phyloP scores from a whole-genome alignment of 2,113 vertebrate genomes.

The Morone saxatilis region DNA sequence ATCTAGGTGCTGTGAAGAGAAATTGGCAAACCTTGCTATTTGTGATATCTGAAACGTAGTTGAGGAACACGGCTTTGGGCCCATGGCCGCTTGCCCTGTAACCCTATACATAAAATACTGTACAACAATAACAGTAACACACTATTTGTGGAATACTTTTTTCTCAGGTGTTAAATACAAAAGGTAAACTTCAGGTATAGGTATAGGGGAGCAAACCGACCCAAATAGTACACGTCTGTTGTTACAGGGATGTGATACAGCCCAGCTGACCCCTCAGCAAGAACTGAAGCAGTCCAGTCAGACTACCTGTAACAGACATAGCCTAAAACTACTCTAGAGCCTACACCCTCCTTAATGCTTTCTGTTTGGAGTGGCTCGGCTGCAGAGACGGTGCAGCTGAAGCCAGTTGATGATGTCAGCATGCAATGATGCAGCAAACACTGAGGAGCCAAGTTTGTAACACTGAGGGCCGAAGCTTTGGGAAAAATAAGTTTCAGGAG shows the following conservation, averaged over 20 bases:
- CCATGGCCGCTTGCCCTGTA: neutral
- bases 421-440: slow-evolving; percentile 78
- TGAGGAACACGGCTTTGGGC: neutral
- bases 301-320: neutral
- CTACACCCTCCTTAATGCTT: neutral
- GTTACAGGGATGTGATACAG: neutral
- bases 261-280: neutral
- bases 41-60: too few relatives aligned
- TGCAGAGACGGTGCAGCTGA: slow-evolving; percentile 24
- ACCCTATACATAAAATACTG: neutral
- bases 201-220: neutral
- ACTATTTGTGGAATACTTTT: neutral
- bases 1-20: neutral
- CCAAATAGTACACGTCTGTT: neutral
- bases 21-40: neutral
- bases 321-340: neutral
- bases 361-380: neutral
- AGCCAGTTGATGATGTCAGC: slow-evolving; percentile 69
- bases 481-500: slow-evolving; percentile 15
- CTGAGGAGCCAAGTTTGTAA: slow-evolving; percentile 52
- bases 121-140: neutral
- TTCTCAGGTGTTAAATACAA: neutral
- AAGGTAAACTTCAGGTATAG: neutral
- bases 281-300: neutral
- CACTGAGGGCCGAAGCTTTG: neutral